Conservation (phyloP, 2,113 vertebrate genomes). For the Sander vitreus region DNA sequence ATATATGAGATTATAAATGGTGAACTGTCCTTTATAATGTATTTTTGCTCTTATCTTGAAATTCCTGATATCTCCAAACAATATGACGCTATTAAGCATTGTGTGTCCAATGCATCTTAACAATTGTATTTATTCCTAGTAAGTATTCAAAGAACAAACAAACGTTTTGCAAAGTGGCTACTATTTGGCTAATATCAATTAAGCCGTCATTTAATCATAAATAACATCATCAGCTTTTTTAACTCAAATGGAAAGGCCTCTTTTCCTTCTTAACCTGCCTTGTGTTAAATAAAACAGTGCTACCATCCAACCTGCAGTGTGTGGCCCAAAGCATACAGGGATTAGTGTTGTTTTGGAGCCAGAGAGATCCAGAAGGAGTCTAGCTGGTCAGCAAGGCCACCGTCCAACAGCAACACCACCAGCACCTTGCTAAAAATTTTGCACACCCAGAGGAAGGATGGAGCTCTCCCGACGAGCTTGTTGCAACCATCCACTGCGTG, state of each 20-base stretch:
- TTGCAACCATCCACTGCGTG: conserved; percentile 38
- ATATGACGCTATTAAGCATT: neutral
- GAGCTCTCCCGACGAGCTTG: conserved; percentile 22
- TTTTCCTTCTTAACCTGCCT: neutral
- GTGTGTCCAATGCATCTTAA: neutral
- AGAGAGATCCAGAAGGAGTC: conserved; percentile 19
- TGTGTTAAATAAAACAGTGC: conserved; percentile 10
- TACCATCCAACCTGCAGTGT: conserved; percentile 15
- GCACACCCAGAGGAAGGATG: conserved; percentile 37
- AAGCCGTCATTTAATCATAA: neutral
- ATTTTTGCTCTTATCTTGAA: conserved; percentile 6
- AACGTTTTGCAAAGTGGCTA: neutral
- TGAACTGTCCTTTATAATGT: neutral
- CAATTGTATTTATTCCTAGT: neutral
- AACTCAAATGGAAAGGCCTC: neutral
- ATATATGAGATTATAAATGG: neutral
- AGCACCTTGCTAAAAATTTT: conserved; percentile 4
- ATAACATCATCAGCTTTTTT: neutral
- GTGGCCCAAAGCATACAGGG: conserved; percentile 15
- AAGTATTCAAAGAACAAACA: neutral
- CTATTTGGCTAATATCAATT: neutral
- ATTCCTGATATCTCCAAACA: neutral
- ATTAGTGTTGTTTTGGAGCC: conserved; percentile 22
- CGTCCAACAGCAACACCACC: conserved; percentile 51
- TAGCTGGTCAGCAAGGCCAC: conserved; percentile 45